Evolutionary conservation across 2,888 invertebrate species (phyloP), one percentile per base, ranked within the genome.

Genomic region (Eristalinus aeneus): DNA sequence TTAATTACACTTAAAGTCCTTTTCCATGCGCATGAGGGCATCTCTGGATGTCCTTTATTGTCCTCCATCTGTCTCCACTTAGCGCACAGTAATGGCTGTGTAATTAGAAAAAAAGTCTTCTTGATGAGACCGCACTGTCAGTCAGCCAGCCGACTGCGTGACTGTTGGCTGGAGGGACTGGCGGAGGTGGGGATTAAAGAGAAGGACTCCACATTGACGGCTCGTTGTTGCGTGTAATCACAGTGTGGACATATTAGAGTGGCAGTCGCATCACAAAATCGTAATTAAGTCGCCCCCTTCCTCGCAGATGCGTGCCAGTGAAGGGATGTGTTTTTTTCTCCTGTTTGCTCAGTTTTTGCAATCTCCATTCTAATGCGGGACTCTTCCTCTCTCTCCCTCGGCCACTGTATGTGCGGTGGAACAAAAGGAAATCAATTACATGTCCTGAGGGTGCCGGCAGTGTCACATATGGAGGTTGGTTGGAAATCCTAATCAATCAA

Each of bases 1-100:
- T 81, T 85, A 85, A 85, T 85, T 85, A 85, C 85, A 85, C 81
- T 85, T 72, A 67, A 56, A 80, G 16, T 12, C 10, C 20, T 39
- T 67, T 73, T 68, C n/a, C 65, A 65, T 31, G 58, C 27, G 63
- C 32, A 34, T 5, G 27, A 5, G 27, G 27, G 27, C 27, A 27
- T 3, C 27, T 31, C 31, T 58, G 36, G 5, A 60, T 10, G 27
- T 61, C 58, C 75, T 80, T 84, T 84, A 63, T 80, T 72, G 60
- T 46, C 16, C 46, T 16, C 16, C 16, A 46, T 46, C 46, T 16
- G 16, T 1, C 46, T 46, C 54, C 54, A 64, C 58, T 39, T 32
- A 31, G 20, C 56, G 20, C 23, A 36, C 36, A 20, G 64, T 65
- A 71, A 72, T 85, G 56, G 61, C 5, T 75, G 23, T 74, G 73